Base-by-base conservation (phyloP, 2,113 vertebrate species). In the Oreochromis aureus region DNA sequence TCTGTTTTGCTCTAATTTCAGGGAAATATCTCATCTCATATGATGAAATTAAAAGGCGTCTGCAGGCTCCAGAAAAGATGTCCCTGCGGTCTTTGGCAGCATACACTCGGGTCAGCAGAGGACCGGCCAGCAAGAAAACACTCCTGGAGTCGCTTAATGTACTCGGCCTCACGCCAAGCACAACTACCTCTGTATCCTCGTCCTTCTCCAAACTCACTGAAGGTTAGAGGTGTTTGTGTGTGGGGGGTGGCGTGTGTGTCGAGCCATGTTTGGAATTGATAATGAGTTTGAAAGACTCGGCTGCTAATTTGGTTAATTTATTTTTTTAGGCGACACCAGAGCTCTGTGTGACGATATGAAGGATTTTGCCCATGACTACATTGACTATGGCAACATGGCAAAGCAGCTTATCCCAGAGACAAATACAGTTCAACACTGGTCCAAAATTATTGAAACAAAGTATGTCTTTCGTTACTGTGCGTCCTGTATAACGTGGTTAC, bases 381-480 rank as follows among this genome's bases (percentile, higher is more conserved):
- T 97, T 13, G 94, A 96, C 89, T 97, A 96, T 46, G 51, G 94
- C 86, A 96, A 96, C 89, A 96, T 97, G 94, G 96, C 96, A 1
- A 97, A 96, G 84, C 95, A 97, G 91, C 94, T 97, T 66, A 94
- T 97, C 87, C 96, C 96, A 1, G 94, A 96, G 61, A 96, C 89
- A 1, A 97, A 97, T 66, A 96, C 96, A 15, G 96, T 97, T n/a
- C 96, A 97, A 59, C 96, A 97, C 92, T 97, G 96, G 96, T 97
- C 96, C 86, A 97, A 97, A 91, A 96, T 97, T 13, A 97, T 97
- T 63, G 96, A 97, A 90, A 96, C 96, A 3, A 97, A 96, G 96
- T 97, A 94, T 2, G 87, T 27, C 5, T 79, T 30, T 55, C 4
- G 5, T 58, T 32, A 54, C 24, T 51, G 3, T 48, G 9, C 9